Evolutionary conservation across 1,140 invertebrate species (phyloP).

Genomic region (Trachymyrmex cornetzi): DNA sequence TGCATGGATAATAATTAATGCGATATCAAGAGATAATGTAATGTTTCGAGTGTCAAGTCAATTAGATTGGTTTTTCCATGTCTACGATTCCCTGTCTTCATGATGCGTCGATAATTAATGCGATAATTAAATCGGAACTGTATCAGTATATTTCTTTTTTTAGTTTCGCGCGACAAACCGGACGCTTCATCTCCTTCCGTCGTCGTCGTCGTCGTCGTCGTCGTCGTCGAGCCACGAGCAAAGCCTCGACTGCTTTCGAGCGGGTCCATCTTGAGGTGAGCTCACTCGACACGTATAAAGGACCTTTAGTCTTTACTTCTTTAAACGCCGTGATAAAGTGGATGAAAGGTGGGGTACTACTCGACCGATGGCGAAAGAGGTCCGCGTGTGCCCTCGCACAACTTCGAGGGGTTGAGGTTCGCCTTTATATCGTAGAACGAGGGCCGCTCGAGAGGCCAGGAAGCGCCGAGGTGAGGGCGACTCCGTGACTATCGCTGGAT

Average conservation of each 20-base stretch:
- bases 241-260: constrained; percentile 37
- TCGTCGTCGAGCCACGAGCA: background rate
- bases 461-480: constrained; percentile 80
- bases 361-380: constrained; percentile 75
- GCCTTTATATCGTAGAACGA: constrained; percentile 81
- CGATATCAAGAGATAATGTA: too few relatives aligned
- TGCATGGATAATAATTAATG: background rate
- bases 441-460: constrained; percentile 79
- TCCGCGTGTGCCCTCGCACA: constrained; percentile 50
- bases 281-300: constrained; percentile 71
- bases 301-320: constrained; percentile 86
- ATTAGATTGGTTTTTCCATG: too few relatives aligned
- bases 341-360: constrained; percentile 82
- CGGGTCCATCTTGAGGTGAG: constrained; percentile 39
- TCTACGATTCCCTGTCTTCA: background rate
- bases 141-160: background rate
- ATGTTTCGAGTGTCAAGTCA: too few relatives aligned
- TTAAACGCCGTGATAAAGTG: constrained; percentile 86
- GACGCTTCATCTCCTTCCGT: background rate
- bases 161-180: background rate
- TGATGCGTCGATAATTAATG: background rate
- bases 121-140: background rate
- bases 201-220: background rate
- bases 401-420: constrained; percentile 23
- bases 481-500: constrained; percentile 86